Conservation (phyloP, 2,888 invertebrate genomes). For the Venustoraphidia nigricollis region DNA sequence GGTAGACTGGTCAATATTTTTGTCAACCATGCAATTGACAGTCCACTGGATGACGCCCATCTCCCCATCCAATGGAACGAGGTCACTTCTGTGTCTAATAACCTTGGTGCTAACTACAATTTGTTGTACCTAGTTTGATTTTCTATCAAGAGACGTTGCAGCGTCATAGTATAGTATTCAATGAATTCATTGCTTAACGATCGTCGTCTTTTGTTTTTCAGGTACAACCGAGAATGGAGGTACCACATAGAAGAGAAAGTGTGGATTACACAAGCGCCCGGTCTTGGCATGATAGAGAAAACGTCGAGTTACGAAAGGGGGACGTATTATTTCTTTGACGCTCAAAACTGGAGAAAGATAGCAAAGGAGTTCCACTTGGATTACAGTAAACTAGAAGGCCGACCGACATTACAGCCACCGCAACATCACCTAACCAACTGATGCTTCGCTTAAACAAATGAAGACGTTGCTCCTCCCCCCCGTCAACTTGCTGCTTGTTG, state of each 20-base stretch:
- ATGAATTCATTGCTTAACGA: background rate
- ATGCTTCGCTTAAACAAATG: background rate
- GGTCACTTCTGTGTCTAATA: no score
- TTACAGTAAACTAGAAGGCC: constrained; percentile 95
- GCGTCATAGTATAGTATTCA: no score
- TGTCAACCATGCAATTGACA: no score
- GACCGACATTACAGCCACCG: constrained; percentile 59
- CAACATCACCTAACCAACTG: constrained; percentile 12
- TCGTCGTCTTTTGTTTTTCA: constrained; percentile 22
- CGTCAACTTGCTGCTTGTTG: no score
- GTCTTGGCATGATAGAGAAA: constrained; percentile 87
- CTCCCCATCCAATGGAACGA: no score
- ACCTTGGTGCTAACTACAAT: no score
- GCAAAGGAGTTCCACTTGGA: constrained; percentile 98
- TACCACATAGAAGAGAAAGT: constrained; percentile 99
- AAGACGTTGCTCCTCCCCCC: no score
- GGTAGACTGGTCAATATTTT: no score
- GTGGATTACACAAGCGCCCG: constrained; percentile 96
- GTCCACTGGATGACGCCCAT: no score
- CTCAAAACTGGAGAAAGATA: constrained; percentile 97
- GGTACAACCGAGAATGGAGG: constrained; percentile 97
- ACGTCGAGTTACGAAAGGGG: constrained; percentile 94
- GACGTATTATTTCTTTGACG: constrained; percentile 99
- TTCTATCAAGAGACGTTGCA: no score
- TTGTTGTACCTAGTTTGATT: no score